These are phyloP conservation scores for Macropodus opercularis DNA, from an alignment of 2,797 vertebrate species.

Conservation along the genomic window DNA sequence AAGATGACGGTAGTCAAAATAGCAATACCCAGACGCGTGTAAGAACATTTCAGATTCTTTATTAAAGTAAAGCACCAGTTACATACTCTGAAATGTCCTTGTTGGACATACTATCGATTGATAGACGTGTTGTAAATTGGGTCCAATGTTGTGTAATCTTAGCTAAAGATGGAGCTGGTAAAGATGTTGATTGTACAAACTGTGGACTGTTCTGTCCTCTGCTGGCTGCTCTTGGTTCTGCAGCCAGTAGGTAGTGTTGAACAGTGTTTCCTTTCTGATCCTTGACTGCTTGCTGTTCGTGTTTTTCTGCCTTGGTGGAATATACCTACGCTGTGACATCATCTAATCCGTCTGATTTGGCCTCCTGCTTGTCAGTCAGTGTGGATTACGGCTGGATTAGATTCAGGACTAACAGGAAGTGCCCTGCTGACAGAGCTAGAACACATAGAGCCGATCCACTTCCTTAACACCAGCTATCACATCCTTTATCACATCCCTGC, in stretches of 20 bases:
- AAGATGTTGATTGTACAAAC: not conserved
- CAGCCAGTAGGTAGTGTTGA: not conserved
- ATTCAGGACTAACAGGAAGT: constrained; percentile 9
- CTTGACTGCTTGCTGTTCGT: not conserved
- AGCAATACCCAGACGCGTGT: too few relatives aligned
- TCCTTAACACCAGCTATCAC: too few relatives aligned
- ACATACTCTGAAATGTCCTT: too few relatives aligned
- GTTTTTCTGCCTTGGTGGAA: too few relatives aligned
- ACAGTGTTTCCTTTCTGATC: constrained; percentile 1
- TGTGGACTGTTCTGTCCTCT: constrained; percentile 26
- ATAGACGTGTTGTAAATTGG: too few relatives aligned
- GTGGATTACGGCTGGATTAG: constrained; percentile 47
- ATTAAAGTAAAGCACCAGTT: too few relatives aligned
- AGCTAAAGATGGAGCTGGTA: too few relatives aligned
- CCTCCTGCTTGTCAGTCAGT: not conserved
- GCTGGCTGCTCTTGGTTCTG: constrained; percentile 15
- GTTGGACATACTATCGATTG: too few relatives aligned
- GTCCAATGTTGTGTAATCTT: too few relatives aligned
- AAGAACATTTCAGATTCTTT: too few relatives aligned
- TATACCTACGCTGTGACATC: not conserved
- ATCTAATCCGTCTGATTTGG: constrained; percentile 2
- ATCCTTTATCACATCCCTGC: too few relatives aligned
- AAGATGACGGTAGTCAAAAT: too few relatives aligned
- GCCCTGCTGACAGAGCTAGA: constrained; percentile 2
- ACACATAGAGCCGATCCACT: not conserved